Evolutionary conservation across 2,797 vertebrate genomes (phyloP), one percentile per base, ranked within the genome.

Genomic region (Dallia pectoralis): DNA sequence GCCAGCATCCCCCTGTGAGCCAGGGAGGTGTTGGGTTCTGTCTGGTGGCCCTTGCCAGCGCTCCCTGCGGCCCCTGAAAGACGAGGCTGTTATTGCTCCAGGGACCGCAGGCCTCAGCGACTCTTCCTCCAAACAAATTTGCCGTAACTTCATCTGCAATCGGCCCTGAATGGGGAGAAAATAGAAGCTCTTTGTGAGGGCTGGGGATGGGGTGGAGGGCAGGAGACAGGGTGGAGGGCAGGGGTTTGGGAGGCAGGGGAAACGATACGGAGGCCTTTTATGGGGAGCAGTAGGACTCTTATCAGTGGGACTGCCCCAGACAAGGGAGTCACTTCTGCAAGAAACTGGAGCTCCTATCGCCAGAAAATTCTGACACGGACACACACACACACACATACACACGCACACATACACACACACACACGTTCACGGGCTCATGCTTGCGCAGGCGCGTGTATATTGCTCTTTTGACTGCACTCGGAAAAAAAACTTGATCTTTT

Each of bases 71-170:
- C 88, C 86, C 78, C 81, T 44, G 93, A 93, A 93, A 95, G 94
- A 95, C 93, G 91, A 94, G 94, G 91, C 91, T 95, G 95, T 94
- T 95, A 92, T 95, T 96, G 93, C 95, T 95, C 94, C 71, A 77
- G 91, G 93, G 95, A 97, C 94, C 87, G 88, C 92, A 95, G 92
- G 95, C 95, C 93, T 96, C 93, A 91, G 94, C 94, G 93, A 94
- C 92, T 98, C 96, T 96, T 93, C 93, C 93, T 95, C 96, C 94
- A 97, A 98, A 98, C 96, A 98, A 98, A 98, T 98, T 98, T 97
- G 96, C 94, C 94, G 97, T 96, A 98, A 98, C 95, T 97, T 96
- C 95, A 98, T 96, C 95, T 96, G 95, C 96, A 97, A 97, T 95
- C 96, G 93, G 94, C 93, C 93, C 89, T 90, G 89, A 93, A 93